Evolutionary conservation across 1,140 invertebrate genomes (phyloP), one percentile per base, ranked within the genome.

Genomic region (Babylonia areolata): DNA sequence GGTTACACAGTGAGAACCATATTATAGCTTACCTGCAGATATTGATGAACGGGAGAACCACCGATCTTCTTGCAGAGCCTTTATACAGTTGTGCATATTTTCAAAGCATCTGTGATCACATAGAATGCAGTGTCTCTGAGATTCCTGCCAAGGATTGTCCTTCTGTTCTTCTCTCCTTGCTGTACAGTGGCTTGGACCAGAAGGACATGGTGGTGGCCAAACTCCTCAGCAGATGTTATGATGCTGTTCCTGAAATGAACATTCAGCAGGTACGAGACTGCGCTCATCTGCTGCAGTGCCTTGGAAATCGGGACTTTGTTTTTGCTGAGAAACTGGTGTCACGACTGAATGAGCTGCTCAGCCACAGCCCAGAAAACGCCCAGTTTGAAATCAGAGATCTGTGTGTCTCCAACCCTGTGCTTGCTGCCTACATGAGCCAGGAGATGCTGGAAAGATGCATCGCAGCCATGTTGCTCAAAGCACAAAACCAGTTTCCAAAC

Each of bases 21-120:
- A 58, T 54, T 31, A 78, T 86, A 35, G 33, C 87, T 35, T 83
- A 75, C 28, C 86, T 88, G 80, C 87, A 88, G 81, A 54, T 88
- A 31, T 23, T 86, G 33, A 83, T 88, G 85, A 88, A 88, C 58
- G 75, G 73, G 1, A 46, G 73, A 58, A 31, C 64, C n/a, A 42
- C 64, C 31, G 35, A 37, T 5, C 73, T 82, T 42, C 42, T 86
- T 6, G 58, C 37, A 11, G 40, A 75, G 23, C 64, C 85, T 9
- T 20, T 86, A 64, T 71, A 64, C 28, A 33, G 54, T 31, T 37
- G 75, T 37, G 35, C n/a, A 54, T 40, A 42, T 15, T 83, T 86
- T 82, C 54, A 77, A 54, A 40, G 33, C 23, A 75, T 86, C 37
- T 78, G 64, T 17, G 3, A 42, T 17, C 51, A 73, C 11, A 83